These are phyloP conservation scores for Lepilemur ruficaudatus DNA, from an alignment of 2,797 vertebrate species.

Conservation along the genomic window DNA sequence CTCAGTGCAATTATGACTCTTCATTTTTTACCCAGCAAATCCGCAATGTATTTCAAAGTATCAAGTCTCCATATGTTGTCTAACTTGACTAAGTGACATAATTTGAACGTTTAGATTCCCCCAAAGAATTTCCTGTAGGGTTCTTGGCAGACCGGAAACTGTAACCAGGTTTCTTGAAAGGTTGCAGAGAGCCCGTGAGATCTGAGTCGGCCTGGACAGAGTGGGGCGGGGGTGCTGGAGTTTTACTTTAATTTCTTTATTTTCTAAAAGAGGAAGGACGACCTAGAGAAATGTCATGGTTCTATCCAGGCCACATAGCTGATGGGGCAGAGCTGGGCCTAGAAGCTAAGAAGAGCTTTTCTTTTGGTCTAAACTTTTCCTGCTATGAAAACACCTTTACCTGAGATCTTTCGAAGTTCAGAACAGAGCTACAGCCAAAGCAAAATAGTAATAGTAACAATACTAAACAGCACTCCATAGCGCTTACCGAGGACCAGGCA, in stretches of 20 bases:
- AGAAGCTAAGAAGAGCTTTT: not conserved
- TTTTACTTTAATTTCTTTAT: not conserved
- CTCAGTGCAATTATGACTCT: not conserved
- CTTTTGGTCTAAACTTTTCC: not conserved
- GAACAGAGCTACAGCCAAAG: not conserved
- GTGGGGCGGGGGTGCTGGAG: accelerated
- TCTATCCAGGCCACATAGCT: not conserved
- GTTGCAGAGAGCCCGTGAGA: not conserved
- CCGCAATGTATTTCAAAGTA: not conserved
- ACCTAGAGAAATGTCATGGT: not conserved
- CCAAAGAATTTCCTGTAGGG: not conserved
- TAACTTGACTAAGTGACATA: not conserved
- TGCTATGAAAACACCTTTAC: not conserved
- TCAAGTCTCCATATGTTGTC: not conserved
- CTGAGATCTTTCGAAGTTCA: not conserved
- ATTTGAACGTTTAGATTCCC: not conserved
- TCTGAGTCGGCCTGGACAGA: accelerated
- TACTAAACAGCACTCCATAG: not conserved
- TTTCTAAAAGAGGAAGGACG: not conserved
- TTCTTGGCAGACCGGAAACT: not conserved
- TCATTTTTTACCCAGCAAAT: not conserved
- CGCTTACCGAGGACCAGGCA: not conserved
- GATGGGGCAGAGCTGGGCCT: not conserved
- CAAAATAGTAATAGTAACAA: too few species aligned
- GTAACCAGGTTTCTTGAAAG: not conserved